Base-by-base conservation (phyloP, 1,140 invertebrate genomes). In the Zaprionus inermis region DNA sequence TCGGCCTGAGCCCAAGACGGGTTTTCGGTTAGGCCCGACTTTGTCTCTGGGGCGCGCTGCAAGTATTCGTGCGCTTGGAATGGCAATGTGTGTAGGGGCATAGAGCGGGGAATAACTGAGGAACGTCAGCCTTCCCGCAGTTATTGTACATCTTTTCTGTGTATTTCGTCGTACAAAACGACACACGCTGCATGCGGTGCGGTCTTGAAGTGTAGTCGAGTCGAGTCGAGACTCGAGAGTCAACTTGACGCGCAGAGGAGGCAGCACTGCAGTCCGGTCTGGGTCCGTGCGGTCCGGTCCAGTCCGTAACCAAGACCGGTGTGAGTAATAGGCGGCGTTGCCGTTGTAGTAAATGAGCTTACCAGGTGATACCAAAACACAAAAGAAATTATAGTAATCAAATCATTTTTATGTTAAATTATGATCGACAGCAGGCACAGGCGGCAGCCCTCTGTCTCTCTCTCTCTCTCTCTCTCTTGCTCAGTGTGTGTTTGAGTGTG, bases 371-470 rank as follows among this genome's bases (percentile, higher is more conserved):
- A 89, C 85, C 84, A 89, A 89, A 89, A 89, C 84, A 89, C 84
- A 89, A 89, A 89, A 89, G 84, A 89, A 89, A 89, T 89, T 89
- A 89, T 89, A 89, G 84, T 89, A 89, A 89, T 89, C 84, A 89
- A 89, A 89, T 89, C 84, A 89, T 89, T 89, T 89, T 89, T 89
- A 89, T 89, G 84, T 89, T 89, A 89, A 89, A 89, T 89, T 89
- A 89, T 89, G 84, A 89, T 89, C 84, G 84, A 89, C 84, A 90
- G 84, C 84, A 83, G 77, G 84, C 81, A 89, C 81, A 89, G 81
- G 75, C 85, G 79, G 76, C 56, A 34, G 52, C 57, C 14, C 10
- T 30, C 10, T 18, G 24, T 41, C 4, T 34, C 30, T 9, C 5
- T 46, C 5, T n/a, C 10, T 30, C 10, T 18, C 16, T 41, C 4